Evolutionary conservation across 2,113 vertebrate species (phyloP), one percentile per base, ranked within the genome.

Genomic region (Austrofundulus limnaeus): DNA sequence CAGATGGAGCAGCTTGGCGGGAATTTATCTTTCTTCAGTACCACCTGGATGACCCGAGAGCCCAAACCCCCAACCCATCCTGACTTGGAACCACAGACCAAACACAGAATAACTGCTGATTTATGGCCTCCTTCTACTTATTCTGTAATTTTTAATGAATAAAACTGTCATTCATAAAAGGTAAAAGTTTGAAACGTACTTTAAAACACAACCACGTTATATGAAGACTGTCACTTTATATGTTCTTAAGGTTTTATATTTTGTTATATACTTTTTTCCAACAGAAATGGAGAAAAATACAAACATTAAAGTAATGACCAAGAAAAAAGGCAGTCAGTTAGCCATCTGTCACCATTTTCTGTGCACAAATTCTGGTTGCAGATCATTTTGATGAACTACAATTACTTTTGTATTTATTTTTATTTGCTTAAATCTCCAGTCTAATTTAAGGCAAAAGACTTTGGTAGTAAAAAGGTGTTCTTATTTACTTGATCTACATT

Each of bases 21-120:
- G 65, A 79, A 74, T 66, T 37, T 59, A 24, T 63, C 61, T 57
- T 31, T 64, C 60, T 68, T 67, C 53, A 52, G 51, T 20, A 70
- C 74, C 83, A 80, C 76, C 73, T 75, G 72, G 61, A 61, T n/a
- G 72, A 66, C 66, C 45, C 25, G 48, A 50, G 38, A 52, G 34
- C 14, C 70, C 45, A 55, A 31, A 42, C 53, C 23, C n/a, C 31
- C 1, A 19, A 54, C 60, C 23, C 58, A 23, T 51, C 48, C 65
- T n/a, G 16, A 49, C 25, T 53, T 31, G 2, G 21, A 57, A 74
- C 73, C 48, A 45, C 67, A 77, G 53, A 70, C 60, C 56, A 49
- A 66, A 79, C 50, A 55, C 75, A 50, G 75, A 72, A 82, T 47
- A 58, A 66, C 65, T 65, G 45, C 57, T 50, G 70, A 80, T 73